Evolutionary conservation across 2,888 invertebrate species (phyloP), one percentile per base, ranked within the genome.

Genomic region (Coleophora deauratella): DNA sequence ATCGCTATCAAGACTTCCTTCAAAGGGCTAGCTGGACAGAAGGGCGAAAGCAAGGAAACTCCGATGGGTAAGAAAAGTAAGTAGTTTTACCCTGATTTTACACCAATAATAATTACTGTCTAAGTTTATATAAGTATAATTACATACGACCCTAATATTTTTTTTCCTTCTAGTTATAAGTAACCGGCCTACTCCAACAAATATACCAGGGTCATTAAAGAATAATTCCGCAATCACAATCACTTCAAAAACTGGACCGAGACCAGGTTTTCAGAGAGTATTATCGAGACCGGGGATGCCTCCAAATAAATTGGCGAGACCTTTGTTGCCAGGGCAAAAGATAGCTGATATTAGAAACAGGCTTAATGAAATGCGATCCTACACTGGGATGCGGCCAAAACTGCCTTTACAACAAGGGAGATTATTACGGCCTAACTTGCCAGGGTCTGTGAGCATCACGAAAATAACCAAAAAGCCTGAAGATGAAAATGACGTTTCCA

Each of bases 1-100:
- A 96, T 98, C 50, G 96, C 97, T 15, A 96, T 98, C 54, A 91
- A 93, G 62, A 93, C 92, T 0, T 91, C 92, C 0, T 88, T 92
- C 50, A 93, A 93, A 72, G 79, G 80, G 0, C 82, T 92, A 4
- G 41, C 34, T 6, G 89, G 89, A 9, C 81, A 77, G 50, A 82
- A 79, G 53, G 66, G 46, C n/a, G 82, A 82, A 4, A 63, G 49
- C 30, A 81, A 81, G 50, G 80, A 82, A 11, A 73, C 54, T 44
- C 76, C 80, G 9, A 46, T 81, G 33, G 84, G 81, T 39, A 85
- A 85, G 55, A 85, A 85, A 71, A 71, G 85, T 84, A 64, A 50
- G 54, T 45, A 10, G 2, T 2, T 31, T 31, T 31, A 31, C n/a
- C 4, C 6, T 9, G n/a, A 31, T 31, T n/a, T 11, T 8, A 4